Conservation (phyloP, 1,140 invertebrate species). For the Battus philenor region DNA sequence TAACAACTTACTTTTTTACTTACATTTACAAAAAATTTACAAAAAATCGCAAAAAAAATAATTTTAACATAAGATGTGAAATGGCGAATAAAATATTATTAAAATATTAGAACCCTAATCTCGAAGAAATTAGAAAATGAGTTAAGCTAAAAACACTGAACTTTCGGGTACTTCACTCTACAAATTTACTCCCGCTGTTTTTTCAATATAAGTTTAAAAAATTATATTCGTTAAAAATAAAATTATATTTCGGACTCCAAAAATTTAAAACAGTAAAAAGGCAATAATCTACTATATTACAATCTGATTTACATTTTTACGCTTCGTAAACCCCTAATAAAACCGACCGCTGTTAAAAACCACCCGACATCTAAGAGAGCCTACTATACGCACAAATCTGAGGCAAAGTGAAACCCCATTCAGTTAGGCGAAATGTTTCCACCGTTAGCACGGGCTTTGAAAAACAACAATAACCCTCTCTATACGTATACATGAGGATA, state of each 20-base stretch:
- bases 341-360: conserved; percentile 50
- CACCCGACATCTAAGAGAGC: conserved; percentile 28
- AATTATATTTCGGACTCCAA: conserved; percentile 6
- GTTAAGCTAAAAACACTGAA: not conserved
- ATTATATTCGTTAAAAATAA: too few relatives aligned
- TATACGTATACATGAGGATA: conserved; percentile 64
- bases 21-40: too few relatives aligned
- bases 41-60: too few relatives aligned
- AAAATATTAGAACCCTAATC: not conserved
- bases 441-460: conserved; percentile 52
- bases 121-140: not conserved
- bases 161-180: too few relatives aligned
- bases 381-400: conserved; percentile 49
- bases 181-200: too few relatives aligned
- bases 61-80: too few relatives aligned
- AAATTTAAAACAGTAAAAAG: conserved; percentile 44
- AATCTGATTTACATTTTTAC: conserved; percentile 66
- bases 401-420: conserved; percentile 57
- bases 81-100: too few relatives aligned
- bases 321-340: conserved; percentile 62
- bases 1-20: too few relatives aligned
- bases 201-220: too few relatives aligned
- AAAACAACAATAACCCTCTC: conserved; percentile 68
- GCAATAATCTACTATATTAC: conserved; percentile 28
- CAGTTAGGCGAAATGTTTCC: conserved; percentile 47